A percentile compares a stretch with the other conserved stretches of the same genome.
phyloP scores from a whole-genome alignment of 1,140 invertebrate species.

The Nixonia krombeini region DNA sequence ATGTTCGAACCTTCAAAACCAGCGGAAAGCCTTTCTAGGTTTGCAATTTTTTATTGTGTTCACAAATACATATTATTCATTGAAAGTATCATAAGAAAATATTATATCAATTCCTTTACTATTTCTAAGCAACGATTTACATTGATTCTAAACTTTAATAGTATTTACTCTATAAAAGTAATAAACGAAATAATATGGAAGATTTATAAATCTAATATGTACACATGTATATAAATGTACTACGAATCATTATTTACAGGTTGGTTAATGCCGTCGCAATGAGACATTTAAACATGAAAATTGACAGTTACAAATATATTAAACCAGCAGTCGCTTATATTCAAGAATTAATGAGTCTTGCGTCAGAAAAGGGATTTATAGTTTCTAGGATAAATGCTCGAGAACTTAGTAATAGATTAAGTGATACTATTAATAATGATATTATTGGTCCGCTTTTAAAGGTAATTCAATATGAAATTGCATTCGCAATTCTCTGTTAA shows the following conservation, averaged over 20 bases:
- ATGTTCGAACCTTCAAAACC: constrained; percentile 80
- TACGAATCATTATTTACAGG: constrained; percentile 49
- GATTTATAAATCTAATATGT: neutral
- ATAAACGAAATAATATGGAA: no score
- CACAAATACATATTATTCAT: no score
- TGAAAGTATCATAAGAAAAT: no score
- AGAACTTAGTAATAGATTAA: constrained; percentile 81
- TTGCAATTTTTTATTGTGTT: neutral
- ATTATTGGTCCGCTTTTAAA: constrained; percentile 83
- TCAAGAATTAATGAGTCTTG: constrained; percentile 78
- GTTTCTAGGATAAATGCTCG: constrained; percentile 74
- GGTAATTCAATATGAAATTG: constrained; percentile 56
- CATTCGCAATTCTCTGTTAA: neutral
- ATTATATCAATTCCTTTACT: no score
- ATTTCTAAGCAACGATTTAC: no score
- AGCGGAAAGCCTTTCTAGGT: constrained; percentile 76
- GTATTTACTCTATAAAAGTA: no score
- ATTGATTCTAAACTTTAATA: no score
- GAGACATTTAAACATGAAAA: constrained; percentile 79
- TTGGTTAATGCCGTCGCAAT: constrained; percentile 79
- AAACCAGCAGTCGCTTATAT: constrained; percentile 80
- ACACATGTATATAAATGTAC: neutral
- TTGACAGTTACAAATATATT: constrained; percentile 81
- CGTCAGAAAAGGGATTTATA: constrained; percentile 77
- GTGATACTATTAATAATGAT: constrained; percentile 84